phyloP scores from a whole-genome alignment of 64 coral and sea anemone species.

The Montipora sp. region DNA sequence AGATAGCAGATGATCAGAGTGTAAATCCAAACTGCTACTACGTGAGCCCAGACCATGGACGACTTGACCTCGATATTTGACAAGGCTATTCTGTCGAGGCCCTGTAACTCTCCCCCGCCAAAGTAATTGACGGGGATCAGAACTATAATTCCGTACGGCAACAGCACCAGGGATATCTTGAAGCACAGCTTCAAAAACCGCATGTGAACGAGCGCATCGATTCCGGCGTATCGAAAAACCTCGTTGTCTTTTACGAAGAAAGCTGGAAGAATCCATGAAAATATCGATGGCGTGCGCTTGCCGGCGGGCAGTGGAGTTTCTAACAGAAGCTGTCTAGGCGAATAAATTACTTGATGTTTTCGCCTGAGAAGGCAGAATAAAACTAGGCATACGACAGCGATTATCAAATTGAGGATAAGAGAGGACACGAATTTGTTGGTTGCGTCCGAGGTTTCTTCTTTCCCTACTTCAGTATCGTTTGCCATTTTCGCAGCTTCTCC shows the following conservation, averaged over 20 bases:
- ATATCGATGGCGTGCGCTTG: conserved; percentile 73
- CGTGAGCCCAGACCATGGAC: conserved; percentile 89
- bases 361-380: conserved; percentile 82
- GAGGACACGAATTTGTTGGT: conserved; percentile 73
- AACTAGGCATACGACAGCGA: conserved; percentile 68
- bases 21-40: conserved; percentile 84
- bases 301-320: conserved; percentile 74
- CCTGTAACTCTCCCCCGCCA: conserved; percentile 60
- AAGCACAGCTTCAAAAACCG: conserved; percentile 92
- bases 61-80: conserved; percentile 69
- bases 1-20: conserved; percentile 86
- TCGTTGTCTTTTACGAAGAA: conserved; percentile 88
- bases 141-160: conserved; percentile 90
- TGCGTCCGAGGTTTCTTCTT: conserved; percentile 7
- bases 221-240: conserved; percentile 83
- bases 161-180: conserved; percentile 78
- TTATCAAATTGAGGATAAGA: conserved; percentile 75
- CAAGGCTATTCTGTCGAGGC: conserved; percentile 72
- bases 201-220: conserved; percentile 90
- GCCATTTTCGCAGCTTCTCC: not conserved
- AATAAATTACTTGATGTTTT: conserved; percentile 72
- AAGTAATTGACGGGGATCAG: conserved; percentile 86
- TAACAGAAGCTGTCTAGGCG: conserved; percentile 77
- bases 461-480: not conserved
- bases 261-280: conserved; percentile 91